Conservation (phyloP, 1,140 invertebrate genomes). For the Drosophila rhopaloa region DNA sequence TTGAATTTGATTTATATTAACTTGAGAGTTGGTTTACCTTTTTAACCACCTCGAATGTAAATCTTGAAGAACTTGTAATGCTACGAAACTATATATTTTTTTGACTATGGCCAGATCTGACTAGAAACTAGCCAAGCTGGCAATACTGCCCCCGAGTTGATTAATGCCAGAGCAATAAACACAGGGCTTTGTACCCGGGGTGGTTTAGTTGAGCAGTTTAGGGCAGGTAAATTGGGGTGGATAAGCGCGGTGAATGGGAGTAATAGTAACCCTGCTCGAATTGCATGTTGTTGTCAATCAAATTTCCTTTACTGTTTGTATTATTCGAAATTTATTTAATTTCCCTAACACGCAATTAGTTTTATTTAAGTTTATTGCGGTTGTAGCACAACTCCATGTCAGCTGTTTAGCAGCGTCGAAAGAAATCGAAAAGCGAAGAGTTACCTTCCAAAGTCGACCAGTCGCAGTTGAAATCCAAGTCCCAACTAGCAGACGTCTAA, state of each 20-base stretch:
- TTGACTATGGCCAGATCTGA: not conserved
- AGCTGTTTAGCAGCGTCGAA: conserved; percentile 65
- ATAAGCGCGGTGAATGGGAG: not conserved
- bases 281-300: conserved; percentile 83
- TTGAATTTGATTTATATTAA: no score
- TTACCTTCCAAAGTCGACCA: conserved; percentile 51
- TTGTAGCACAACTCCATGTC: conserved; percentile 63
- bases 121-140: not conserved
- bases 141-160: conserved; percentile 37
- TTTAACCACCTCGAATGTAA: no score
- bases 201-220: conserved; percentile 77
- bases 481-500: conserved; percentile 48
- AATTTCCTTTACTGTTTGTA: conserved; percentile 80
- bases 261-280: conserved; percentile 30
- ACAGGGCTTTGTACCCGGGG: conserved; percentile 53
- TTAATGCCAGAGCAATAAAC: conserved; percentile 75
- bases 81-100: no score
- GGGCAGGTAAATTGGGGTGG: conserved; percentile 19
- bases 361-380: conserved; percentile 83
- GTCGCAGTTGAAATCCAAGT: conserved; percentile 39
- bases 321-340: conserved; percentile 83
- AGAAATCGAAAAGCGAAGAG: conserved; percentile 33
- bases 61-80: no score
- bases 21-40: no score
- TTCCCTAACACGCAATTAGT: conserved; percentile 82